A percentile compares a stretch with the other conserved stretches of the same genome.
Conservation (phyloP, 2,113 vertebrate species). For the Podilymbus podiceps region DNA sequence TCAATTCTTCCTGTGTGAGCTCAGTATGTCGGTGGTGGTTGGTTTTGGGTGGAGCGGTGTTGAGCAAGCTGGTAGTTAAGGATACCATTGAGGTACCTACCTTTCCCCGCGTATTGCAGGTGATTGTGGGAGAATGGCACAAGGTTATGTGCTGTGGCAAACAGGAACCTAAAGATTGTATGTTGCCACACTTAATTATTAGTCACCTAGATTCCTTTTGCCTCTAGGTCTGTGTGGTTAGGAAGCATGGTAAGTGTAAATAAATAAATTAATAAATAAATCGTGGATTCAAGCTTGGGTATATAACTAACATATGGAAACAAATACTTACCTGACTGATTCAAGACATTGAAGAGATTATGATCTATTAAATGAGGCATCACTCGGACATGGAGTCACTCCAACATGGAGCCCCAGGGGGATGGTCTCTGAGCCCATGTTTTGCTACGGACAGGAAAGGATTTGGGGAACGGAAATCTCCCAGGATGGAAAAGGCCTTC, state of each 20-base stretch:
- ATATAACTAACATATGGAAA: background rate
- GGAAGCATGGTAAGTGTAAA: background rate
- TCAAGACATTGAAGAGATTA: background rate
- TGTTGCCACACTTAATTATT: constrained; percentile 28
- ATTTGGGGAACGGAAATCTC: background rate
- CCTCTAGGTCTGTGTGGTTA: constrained; percentile 2
- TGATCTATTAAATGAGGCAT: background rate
- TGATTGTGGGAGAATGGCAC: constrained; percentile 20
- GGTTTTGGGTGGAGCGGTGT: background rate
- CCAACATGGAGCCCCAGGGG: background rate
- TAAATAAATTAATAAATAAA: background rate
- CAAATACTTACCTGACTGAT: background rate
- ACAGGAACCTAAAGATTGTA: constrained; percentile 53
- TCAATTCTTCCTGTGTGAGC: background rate
- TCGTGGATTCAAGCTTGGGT: background rate
- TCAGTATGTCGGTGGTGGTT: background rate
- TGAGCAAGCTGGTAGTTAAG: constrained; percentile 33
- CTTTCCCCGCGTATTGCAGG: constrained; percentile 3
- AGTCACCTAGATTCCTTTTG: constrained; percentile 22
- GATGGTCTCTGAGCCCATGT: background rate
- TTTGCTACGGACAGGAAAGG: background rate
- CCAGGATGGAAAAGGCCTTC: background rate
- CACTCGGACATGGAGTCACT: background rate
- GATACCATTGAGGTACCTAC: constrained; percentile 42
- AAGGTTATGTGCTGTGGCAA: constrained; percentile 22